Evolutionary conservation across 2,797 vertebrate species (phyloP), one percentile per base, ranked within the genome.

Genomic region (Chaenodraco wilsoni): DNA sequence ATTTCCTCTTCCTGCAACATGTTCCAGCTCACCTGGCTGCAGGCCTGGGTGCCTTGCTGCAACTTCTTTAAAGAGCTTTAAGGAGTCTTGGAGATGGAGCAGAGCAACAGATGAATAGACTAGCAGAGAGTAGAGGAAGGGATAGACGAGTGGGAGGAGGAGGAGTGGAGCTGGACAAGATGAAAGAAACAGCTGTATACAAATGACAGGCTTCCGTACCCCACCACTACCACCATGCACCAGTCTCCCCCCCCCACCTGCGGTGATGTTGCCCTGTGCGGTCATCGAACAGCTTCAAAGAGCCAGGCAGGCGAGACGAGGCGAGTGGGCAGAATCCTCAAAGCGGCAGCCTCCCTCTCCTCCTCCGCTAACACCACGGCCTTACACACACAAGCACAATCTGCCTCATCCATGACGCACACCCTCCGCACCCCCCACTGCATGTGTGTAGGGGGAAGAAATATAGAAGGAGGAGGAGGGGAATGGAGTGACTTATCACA

Each of bases 181-280:
- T 94, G 90, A 94, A 94, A 95, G 92, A 92, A 94, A 94, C 94
- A 94, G 94, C 94, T 94, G 93, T 94, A 94, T 90, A 94, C 94
- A 94, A 94, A 94, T 94, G 92, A 93, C 92, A 92, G 89, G 82
- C 87, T 77, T 84, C 87, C 79, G 79, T 81, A 83, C 80, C 83
- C 80, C 78, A 45, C 70, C 61, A 63, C 69, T 37, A 37, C 33
- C 33, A 9, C 33, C 33, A 37, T 37, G 33, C 79, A 77, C 68
- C 78, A 65, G 15, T 45, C 85, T 51, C 50, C 72, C 76, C 67
- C 67, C 67, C 72, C 76, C 82, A 81, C 88, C 88, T 78, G 81
- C 84, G 63, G 87, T 88, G 91, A 89, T 84, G 87, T 77, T 91
- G 92, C 89, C 90, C 89, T 89, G 89, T 93, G 90, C 90, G 93